Percentiles rank a stretch among this genome's conserved stretches.
Evolutionary conservation across 2,113 vertebrate species (phyloP).

Genomic region (Gymnarchus niloticus): DNA sequence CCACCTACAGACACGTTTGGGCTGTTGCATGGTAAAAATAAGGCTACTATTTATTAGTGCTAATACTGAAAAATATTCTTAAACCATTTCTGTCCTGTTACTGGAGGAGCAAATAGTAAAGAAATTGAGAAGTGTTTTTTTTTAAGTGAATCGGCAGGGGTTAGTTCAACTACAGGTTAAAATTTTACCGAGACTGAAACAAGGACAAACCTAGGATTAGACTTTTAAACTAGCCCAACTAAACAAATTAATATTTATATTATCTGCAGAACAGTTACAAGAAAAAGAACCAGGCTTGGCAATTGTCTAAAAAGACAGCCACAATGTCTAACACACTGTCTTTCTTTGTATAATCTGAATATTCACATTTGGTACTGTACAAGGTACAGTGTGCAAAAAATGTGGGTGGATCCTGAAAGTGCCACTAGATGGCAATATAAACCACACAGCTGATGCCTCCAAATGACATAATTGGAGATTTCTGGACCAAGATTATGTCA

Average conservation of each 20-base stretch:
- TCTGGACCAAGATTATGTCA: neutral
- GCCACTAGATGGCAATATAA: constrained; percentile 20
- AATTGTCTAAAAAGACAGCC: neutral
- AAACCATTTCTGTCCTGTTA: too few species aligned
- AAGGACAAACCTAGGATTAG: neutral
- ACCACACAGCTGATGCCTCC: neutral
- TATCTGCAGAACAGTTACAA: neutral
- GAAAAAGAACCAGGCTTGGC: neutral
- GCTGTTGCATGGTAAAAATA: neutral
- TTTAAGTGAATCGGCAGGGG: neutral
- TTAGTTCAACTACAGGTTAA: neutral
- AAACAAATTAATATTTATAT: neutral
- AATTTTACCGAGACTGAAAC: neutral
- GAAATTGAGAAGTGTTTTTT: neutral
- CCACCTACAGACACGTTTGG: neutral
- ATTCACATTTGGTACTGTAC: neutral
- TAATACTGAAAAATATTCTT: neutral
- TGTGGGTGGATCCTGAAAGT: neutral
- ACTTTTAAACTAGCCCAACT: neutral
- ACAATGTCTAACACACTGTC: neutral
- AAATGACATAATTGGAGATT: neutral
- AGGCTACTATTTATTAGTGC: neutral
- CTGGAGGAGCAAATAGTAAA: neutral
- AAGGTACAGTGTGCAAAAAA: neutral
- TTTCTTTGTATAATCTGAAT: neutral